These are phyloP conservation scores for Campylomormyrus tamandua DNA, from an alignment of 2,113 vertebrate species.

Conservation along the genomic window DNA sequence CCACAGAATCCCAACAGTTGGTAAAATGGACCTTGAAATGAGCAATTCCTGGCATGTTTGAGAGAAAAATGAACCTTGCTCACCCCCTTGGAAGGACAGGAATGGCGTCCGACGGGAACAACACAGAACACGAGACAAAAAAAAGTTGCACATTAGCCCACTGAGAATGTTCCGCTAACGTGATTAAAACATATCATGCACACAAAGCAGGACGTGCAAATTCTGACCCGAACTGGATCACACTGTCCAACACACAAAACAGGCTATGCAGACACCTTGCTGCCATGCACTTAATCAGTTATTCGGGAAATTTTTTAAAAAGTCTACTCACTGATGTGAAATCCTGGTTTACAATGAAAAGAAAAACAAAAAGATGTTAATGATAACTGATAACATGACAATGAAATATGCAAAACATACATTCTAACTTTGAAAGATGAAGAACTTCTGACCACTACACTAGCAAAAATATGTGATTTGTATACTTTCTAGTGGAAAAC, in stretches of 20 bases:
- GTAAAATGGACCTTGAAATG: background rate
- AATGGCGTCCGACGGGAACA: slow-evolving; percentile 21
- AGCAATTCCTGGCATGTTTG: background rate
- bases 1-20: background rate
- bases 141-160: background rate
- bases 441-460: background rate
- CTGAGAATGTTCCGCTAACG: background rate
- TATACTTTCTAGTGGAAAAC: background rate
- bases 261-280: background rate
- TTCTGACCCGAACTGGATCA: background rate
- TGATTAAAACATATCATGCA: background rate
- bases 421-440: background rate
- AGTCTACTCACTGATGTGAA: slow-evolving; percentile 65
- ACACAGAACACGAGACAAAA: background rate
- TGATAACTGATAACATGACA: background rate
- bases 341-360: slow-evolving; percentile 48
- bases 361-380: background rate
- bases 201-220: background rate
- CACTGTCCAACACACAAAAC: background rate
- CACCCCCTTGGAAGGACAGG: slow-evolving; percentile 50
- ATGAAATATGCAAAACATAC: background rate
- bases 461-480: background rate
- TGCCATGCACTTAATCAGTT: background rate
- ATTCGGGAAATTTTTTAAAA: background rate
- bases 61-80: slow-evolving; percentile 28